A percentile compares a stretch with the other conserved stretches of the same genome.
phyloP scores from a whole-genome alignment of 2,113 vertebrate genomes.

The Anoura caudifer region DNA sequence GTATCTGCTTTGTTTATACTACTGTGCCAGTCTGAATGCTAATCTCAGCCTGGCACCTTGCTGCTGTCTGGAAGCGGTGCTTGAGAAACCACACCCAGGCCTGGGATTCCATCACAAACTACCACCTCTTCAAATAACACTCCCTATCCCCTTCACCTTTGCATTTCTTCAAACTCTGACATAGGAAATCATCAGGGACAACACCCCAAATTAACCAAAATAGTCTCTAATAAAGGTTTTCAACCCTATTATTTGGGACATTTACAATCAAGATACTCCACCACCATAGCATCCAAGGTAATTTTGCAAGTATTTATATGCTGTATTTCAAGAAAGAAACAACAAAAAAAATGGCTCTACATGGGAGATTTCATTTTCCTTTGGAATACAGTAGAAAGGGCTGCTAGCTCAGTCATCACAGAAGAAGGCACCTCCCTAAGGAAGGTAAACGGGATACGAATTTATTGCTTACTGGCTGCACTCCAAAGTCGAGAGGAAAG shows the following conservation, averaged over 20 bases:
- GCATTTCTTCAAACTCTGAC: slow-evolving; percentile 34
- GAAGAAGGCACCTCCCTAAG: neutral
- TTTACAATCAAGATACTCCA: slow-evolving; percentile 16
- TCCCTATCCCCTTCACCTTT: neutral
- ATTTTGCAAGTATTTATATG: neutral
- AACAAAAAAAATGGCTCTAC: neutral
- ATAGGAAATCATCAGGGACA: slow-evolving; percentile 44
- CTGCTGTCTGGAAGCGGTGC: slow-evolving; percentile 45
- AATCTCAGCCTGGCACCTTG: slow-evolving; percentile 68
- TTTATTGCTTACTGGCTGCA: neutral
- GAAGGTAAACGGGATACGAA: neutral
- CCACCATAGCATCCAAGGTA: neutral
- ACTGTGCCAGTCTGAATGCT: neutral
- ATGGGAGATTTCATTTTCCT: neutral
- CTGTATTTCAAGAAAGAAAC: neutral
- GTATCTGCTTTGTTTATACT: slow-evolving; percentile 53
- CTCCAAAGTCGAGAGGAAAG: neutral
- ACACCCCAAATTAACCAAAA: slow-evolving; percentile 38
- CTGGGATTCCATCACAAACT: slow-evolving; percentile 62
- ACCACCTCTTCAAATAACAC: slow-evolving; percentile 67
- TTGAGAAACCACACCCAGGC: slow-evolving; percentile 63
- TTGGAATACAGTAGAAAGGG: neutral
- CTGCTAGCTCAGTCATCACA: neutral
- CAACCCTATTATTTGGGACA: neutral
- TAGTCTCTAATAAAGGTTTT: neutral